phyloP scores from a whole-genome alignment of 2,113 vertebrate species.

The Labeo catla region DNA sequence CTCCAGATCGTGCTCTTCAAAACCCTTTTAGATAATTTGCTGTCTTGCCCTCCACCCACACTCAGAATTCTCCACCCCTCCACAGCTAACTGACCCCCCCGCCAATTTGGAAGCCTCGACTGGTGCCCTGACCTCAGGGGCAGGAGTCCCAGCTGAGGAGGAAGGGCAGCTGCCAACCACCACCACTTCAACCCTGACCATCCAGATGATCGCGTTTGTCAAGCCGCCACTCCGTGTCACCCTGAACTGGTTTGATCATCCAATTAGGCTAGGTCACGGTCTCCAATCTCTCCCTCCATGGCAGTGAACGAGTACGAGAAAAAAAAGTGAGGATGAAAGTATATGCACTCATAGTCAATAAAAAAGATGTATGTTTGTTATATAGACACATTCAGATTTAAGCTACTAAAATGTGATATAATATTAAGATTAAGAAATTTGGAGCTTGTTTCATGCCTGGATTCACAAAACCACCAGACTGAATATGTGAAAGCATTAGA shows the following conservation, averaged over 20 bases:
- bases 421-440: too few species aligned
- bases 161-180: constrained; percentile 79
- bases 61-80: constrained; percentile 60
- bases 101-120: constrained; percentile 52
- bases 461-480: background rate
- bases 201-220: constrained; percentile 82
- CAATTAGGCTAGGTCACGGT: constrained; percentile 71
- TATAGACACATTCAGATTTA: background rate
- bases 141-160: constrained; percentile 76
- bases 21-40: constrained; percentile 72
- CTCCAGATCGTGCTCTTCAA: constrained; percentile 76
- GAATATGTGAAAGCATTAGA: background rate
- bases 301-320: constrained; percentile 2
- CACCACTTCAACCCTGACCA: constrained; percentile 73
- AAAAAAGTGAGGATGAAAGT: background rate
- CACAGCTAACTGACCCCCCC: constrained; percentile 54
- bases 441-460: background rate
- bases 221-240: constrained; percentile 80
- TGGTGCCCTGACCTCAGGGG: constrained; percentile 67
- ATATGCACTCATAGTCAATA: background rate
- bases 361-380: background rate
- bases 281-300: constrained; percentile 40
- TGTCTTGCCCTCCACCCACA: constrained; percentile 50
- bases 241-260: constrained; percentile 70
- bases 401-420: background rate